Base-by-base conservation (phyloP, 1,140 invertebrate species). In the Philaenus spumarius region DNA sequence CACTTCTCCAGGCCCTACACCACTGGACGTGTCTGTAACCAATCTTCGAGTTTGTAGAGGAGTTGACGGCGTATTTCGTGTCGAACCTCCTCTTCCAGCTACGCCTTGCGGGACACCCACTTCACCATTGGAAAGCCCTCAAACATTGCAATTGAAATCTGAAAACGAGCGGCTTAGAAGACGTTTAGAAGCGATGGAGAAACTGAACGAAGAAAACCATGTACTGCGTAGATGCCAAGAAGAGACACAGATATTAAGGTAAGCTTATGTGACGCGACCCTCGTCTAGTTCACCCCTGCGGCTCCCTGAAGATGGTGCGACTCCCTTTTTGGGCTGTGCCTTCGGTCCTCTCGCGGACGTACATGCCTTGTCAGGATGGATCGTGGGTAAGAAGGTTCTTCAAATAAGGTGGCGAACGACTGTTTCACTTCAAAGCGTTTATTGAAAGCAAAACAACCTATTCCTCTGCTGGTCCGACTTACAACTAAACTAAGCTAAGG, bases 1-100 rank as follows among this genome's bases (percentile, higher is more conserved):
- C 64, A 89, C 86, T n/a, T 89, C 87, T 2, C 87, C 89, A 5
- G 86, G 87, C 0, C 82, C 87, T 1, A 76, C 88, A 46, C 89
- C 91, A 1, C 77, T 91, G n/a, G 82, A 90, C 75, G 65, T 93
- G 35, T 80, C 78, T 59, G 81, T 94, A 20, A 80, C 82, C 11
- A 79, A 81, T 22, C 72, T 94, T 35, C 78, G 77, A 17, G 75
- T 94, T 60, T 76, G 72, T 12, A 75, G 90, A 58, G 84, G 83
- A 58, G 71, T 71, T 12, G 78, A 79, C 55, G 91, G 91, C 3
- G 73, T 89, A 1, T 82, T 94, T 39, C 78, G 82, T 58, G 79
- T 95, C 20, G 80, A 86, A 55, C 85, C 85, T 12, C 34, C 46
- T 3, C 53, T 46, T 9, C 24, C 54, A 2, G 19, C 54, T 24